Evolutionary conservation across 2,888 invertebrate species (phyloP).

Genomic region (Mellilla xanthometata): DNA sequence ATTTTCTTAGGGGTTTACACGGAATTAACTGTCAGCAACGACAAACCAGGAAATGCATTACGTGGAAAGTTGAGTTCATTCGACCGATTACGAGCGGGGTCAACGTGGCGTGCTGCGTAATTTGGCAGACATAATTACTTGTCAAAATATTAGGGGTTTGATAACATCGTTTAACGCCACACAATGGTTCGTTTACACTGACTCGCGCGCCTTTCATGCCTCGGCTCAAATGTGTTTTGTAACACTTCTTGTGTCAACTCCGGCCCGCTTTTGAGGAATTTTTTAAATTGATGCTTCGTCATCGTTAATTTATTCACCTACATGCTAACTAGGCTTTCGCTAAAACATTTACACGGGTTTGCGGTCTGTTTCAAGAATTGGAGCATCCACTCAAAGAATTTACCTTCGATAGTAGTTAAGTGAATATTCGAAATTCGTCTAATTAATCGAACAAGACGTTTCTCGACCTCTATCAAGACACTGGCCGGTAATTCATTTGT

Average conservation of each 20-base stretch:
- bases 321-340: neutral
- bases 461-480: conserved; percentile 6
- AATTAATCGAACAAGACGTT: conserved; percentile 7
- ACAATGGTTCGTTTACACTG: conserved; percentile 37
- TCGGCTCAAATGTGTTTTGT: conserved; percentile 12
- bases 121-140: conserved; percentile 32
- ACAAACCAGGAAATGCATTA: conserved; percentile 38
- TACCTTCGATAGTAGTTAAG: neutral
- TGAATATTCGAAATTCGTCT: conserved; percentile 5
- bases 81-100: conserved; percentile 5
- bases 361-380: too few species aligned
- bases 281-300: conserved; percentile 4
- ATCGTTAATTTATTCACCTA: neutral
- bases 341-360: neutral
- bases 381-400: neutral
- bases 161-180: conserved; percentile 32
- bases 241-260: conserved; percentile 18
- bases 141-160: conserved; percentile 33
- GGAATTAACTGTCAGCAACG: conserved; percentile 38
- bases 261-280: neutral
- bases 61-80: conserved; percentile 28
- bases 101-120: conserved; percentile 27
- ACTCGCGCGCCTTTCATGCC: conserved; percentile 13
- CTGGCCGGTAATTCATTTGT: conserved; percentile 3
- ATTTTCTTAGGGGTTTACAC: conserved; percentile 17